Base-by-base conservation (phyloP, 2,888 invertebrate genomes). In the Drosophila helvetica region DNA sequence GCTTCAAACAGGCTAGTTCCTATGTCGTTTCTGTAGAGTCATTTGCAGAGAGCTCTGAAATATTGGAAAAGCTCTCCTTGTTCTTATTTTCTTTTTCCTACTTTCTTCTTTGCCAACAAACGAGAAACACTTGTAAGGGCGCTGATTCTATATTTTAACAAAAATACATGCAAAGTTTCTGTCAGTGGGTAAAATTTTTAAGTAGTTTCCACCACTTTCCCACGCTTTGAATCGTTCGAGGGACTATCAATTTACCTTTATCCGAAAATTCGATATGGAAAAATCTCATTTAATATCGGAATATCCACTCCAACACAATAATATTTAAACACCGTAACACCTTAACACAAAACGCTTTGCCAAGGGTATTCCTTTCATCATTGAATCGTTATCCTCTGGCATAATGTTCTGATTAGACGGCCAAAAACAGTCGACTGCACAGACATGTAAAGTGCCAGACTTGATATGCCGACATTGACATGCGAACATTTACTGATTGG, bases 41-140 rank as follows among this genome's bases (percentile, higher is more conserved):
- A 22, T 15, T 30, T 30, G 30, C 10, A 30, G 3, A 30, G 3
- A 9, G 9, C 22, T n/a, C 9, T 62, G 38, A 62, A 25, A 33
- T 47, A 62, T 61, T 38, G 62, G 30, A 62, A 62, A 62, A 47
- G 18, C 27, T 62, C 47, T 8, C n/a, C 18, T 27, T 30, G 25
- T 17, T 1, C 7, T 30, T 22, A 5, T 43, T 9, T 55, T 18
- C 15, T 33, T 15, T n/a, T 47, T 25, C 19, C 6, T 38, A 47
- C 12, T n/a, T 30, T 30, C 3, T 30, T 47, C 22, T 6, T 6
- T 6, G 17, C 12, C n/a, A 15, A 27, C 15, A 1, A 25, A 9
- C 1, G 7, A 15, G 15, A 25, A n/a, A 38, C 55, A 46, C 55
- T 55, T 46, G 33, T 2, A 4, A 2, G 18, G n/a, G 0, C 15